Evolutionary conservation across 2,797 vertebrate genomes (phyloP).

Genomic region (Galagoides demidoff): DNA sequence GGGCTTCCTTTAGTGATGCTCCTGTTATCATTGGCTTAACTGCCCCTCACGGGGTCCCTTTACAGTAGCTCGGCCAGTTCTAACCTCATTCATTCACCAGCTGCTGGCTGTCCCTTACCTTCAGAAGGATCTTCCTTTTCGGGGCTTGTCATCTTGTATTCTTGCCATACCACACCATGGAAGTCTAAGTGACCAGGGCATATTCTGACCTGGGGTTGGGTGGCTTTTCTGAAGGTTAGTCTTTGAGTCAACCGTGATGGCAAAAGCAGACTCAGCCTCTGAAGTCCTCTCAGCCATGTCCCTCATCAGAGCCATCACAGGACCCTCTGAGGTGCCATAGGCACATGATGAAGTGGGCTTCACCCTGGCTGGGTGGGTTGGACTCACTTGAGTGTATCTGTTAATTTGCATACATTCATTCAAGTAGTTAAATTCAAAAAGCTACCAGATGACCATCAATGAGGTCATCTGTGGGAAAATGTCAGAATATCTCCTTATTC

Average conservation of each 20-base stretch:
- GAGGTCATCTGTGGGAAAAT: not conserved
- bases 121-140: not conserved
- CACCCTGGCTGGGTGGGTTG: no score
- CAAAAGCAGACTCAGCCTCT: not conserved
- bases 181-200: not conserved
- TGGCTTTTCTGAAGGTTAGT: not conserved
- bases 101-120: not conserved
- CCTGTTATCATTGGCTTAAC: not conserved
- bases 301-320: rapidly evolving
- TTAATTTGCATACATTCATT: not conserved
- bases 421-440: not conserved
- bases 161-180: not conserved
- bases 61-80: not conserved
- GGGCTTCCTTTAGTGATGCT: not conserved
- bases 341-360: not conserved
- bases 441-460: not conserved
- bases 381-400: not conserved
- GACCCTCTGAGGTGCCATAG: not conserved
- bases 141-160: not conserved
- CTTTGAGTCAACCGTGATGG: not conserved
- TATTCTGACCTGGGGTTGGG: not conserved
- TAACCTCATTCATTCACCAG: not conserved
- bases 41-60: not conserved
- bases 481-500: not conserved
- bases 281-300: not conserved